Percentiles rank a stretch among this genome's conserved stretches.
These are phyloP conservation scores for Ciconia nigra DNA, from an alignment of 2,797 vertebrate genomes.

Conservation along the genomic window DNA sequence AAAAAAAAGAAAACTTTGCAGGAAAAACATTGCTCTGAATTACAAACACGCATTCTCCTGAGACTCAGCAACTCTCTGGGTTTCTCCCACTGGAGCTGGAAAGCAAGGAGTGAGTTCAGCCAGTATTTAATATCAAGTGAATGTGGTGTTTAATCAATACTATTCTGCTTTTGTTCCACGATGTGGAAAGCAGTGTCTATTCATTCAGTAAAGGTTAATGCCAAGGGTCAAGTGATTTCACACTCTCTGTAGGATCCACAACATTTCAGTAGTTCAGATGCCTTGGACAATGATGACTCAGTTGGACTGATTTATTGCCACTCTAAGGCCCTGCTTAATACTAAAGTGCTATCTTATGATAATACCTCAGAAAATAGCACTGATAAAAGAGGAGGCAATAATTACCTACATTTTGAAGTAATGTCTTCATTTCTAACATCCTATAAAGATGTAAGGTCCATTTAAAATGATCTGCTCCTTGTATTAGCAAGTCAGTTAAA, in stretches of 20 bases:
- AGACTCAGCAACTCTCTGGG: slow-evolving; percentile 74
- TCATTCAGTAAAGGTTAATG: slow-evolving; percentile 97
- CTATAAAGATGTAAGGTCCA: slow-evolving; percentile 77
- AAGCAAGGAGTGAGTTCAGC: slow-evolving; percentile 82
- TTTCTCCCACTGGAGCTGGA: slow-evolving; percentile 75
- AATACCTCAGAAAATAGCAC: slow-evolving; percentile 84
- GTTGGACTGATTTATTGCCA: slow-evolving; percentile 95
- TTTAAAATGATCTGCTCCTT: slow-evolving; percentile 77
- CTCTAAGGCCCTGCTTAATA: slow-evolving; percentile 81
- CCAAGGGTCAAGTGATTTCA: slow-evolving; percentile 99
- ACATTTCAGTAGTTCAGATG: slow-evolving; percentile 88
- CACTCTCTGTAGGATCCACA: slow-evolving; percentile 91
- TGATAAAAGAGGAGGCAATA: slow-evolving; percentile 80
- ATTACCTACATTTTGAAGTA: slow-evolving; percentile 82
- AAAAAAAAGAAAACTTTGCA: slow-evolving; percentile 78
- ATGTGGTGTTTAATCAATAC: slow-evolving; percentile 96
- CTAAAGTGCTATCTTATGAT: slow-evolving; percentile 91
- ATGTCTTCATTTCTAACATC: slow-evolving; percentile 81
- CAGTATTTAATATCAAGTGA: slow-evolving; percentile 96
- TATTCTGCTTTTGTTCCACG: slow-evolving; percentile 91
- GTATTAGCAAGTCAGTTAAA: slow-evolving; percentile 77
- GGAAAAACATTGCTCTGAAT: slow-evolving; percentile 90
- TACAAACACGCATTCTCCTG: slow-evolving; percentile 88
- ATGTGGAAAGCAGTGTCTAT: slow-evolving; percentile 90
- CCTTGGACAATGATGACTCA: slow-evolving; percentile 94